A percentile compares a stretch with the other conserved stretches of the same genome.
These are phyloP conservation scores for Sciurus niger DNA, from an alignment of 2,113 vertebrate species.

Conservation along the genomic window DNA sequence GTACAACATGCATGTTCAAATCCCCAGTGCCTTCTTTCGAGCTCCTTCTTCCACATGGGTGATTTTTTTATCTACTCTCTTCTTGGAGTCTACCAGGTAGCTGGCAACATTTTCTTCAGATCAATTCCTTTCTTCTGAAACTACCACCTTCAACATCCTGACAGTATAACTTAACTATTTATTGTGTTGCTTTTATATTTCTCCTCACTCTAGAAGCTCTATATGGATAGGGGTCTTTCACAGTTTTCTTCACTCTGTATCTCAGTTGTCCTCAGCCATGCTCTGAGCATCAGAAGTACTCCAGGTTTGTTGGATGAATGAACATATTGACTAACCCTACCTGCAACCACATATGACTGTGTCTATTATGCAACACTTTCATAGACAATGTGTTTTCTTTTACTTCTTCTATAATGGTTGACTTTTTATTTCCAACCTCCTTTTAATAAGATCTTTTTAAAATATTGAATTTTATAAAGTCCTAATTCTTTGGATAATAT, in stretches of 20 bases:
- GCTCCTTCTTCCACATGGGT: not conserved
- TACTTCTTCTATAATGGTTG: not conserved
- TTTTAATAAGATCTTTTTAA: not conserved
- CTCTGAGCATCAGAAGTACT: not conserved
- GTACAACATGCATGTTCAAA: not conserved
- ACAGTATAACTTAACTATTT: not conserved
- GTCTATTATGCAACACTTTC: not conserved
- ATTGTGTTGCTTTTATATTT: not conserved
- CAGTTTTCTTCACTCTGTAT: not conserved
- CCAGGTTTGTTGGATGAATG: not conserved
- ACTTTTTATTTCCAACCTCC: not conserved
- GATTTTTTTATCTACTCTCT: not conserved
- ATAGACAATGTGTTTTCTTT: not conserved
- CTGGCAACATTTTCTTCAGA: not conserved
- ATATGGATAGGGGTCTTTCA: not conserved
- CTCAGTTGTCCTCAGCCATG: not conserved
- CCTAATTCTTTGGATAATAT: not conserved
- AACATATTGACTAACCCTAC: not conserved
- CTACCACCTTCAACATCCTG: not conserved
- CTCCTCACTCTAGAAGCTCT: not conserved
- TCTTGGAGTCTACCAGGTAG: not conserved
- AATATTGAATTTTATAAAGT: not conserved
- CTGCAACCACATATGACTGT: fast-evolving
- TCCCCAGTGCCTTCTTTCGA: not conserved
- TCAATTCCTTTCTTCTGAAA: not conserved